Conservation (phyloP, 2,113 vertebrate species). For the Nesoenas mayeri region DNA sequence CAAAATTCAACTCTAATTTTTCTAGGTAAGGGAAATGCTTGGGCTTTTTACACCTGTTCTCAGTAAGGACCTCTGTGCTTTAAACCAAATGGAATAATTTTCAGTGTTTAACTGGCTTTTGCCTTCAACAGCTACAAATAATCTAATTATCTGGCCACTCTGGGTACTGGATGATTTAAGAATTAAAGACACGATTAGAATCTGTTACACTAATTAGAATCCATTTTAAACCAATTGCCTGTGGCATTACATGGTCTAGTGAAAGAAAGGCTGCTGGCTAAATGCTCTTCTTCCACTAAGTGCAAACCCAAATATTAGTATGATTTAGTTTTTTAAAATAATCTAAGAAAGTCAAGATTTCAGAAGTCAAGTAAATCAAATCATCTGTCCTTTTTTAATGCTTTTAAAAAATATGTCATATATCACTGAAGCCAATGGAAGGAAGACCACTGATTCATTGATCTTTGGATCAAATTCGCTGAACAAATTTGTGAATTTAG, state of each 20-base stretch:
- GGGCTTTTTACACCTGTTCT: conserved; percentile 23
- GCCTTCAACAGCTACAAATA: conserved; percentile 57
- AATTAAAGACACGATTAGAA: conserved; percentile 58
- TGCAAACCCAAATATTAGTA: not conserved
- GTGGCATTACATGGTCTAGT: conserved; percentile 29
- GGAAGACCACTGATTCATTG: not conserved
- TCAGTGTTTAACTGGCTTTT: conserved; percentile 38
- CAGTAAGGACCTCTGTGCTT: conserved; percentile 13
- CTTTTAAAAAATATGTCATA: not conserved
- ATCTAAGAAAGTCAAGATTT: not conserved
- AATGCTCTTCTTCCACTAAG: not conserved
- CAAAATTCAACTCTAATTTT: not conserved
- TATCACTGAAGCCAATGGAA: not conserved
- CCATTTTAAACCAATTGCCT: conserved; percentile 59
- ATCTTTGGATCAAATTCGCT: not conserved
- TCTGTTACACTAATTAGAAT: conserved; percentile 64
- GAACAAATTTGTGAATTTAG: not conserved
- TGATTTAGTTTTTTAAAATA: not conserved
- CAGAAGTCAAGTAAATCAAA: not conserved
- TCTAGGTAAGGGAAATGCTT: not conserved
- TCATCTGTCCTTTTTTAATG: not conserved
- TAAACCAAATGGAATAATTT: conserved; percentile 48
- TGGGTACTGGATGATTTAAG: conserved; percentile 49
- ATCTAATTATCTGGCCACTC: conserved; percentile 50
- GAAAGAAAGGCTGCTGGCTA: conserved; percentile 24